These are phyloP conservation scores for Tethya wilhelma DNA, from an alignment of 37 sponge, comb jelly and placozoan species.

Conservation along the genomic window DNA sequence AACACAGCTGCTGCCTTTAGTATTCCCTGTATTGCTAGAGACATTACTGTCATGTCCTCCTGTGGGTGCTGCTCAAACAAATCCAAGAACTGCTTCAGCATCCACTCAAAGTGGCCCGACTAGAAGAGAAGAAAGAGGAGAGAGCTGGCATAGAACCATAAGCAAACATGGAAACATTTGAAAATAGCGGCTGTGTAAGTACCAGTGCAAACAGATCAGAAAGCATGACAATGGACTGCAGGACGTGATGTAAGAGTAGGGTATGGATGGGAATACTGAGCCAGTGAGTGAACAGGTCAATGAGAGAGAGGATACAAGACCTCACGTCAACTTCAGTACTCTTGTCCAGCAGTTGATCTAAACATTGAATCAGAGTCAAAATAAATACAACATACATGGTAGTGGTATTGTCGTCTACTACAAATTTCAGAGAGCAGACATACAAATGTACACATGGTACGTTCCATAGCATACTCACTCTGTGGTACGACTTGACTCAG, in stretches of 20 bases:
- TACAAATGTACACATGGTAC: neutral
- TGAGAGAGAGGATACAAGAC: constrained; percentile 56
- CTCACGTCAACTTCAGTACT: constrained; percentile 65
- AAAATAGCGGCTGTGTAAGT: neutral
- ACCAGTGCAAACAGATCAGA: constrained; percentile 64
- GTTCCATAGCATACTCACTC: neutral
- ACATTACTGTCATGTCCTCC: constrained; percentile 43
- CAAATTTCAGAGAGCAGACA: too few relatives aligned
- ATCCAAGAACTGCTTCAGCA: constrained; percentile 57
- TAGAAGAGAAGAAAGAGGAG: neutral
- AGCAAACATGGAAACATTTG: neutral
- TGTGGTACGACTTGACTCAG: constrained; percentile 5
- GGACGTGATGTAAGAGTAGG: constrained; percentile 28
- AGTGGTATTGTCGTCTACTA: too few relatives aligned
- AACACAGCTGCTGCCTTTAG: constrained; percentile 68
- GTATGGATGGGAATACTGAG: constrained; percentile 51
- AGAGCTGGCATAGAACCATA: too few relatives aligned
- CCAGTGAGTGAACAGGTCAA: constrained; percentile 71
- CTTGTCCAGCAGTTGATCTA: too few relatives aligned
- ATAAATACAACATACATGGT: too few relatives aligned
- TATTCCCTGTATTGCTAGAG: constrained; percentile 42
- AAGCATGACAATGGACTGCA: constrained; percentile 36
- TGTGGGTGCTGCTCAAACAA: constrained; percentile 27
- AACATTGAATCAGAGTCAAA: too few relatives aligned
- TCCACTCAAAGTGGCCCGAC: constrained; percentile 77